Evolutionary conservation across 2,888 invertebrate genomes (phyloP).

Genomic region (Pachliopta kotzebuea): DNA sequence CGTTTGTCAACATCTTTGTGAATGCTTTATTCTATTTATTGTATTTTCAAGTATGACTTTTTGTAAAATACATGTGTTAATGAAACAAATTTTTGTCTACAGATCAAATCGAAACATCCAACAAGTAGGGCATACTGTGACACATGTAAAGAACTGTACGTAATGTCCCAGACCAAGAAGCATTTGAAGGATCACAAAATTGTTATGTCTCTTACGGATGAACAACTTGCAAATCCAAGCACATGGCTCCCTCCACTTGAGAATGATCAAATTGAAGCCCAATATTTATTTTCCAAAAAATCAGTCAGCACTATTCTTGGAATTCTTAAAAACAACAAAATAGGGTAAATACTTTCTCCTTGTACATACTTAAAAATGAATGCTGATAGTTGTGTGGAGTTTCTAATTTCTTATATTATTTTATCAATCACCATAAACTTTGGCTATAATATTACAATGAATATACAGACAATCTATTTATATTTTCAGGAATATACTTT

Average conservation of each 20-base stretch:
- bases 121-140: conserved; percentile 82
- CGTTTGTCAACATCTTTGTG: no score
- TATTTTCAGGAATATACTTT: conserved; percentile 84
- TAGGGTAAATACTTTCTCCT: conserved; percentile 61
- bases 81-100: conserved; percentile 31
- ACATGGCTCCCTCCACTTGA: conserved; percentile 84
- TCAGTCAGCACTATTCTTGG: conserved; percentile 83
- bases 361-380: no score
- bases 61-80: no score
- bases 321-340: conserved; percentile 80
- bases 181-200: conserved; percentile 82
- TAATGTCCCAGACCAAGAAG: conserved; percentile 52
- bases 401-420: no score
- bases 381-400: no score
- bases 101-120: conserved; percentile 67
- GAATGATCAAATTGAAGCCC: conserved; percentile 91
- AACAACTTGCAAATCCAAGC: conserved; percentile 82
- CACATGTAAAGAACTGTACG: conserved; percentile 81
- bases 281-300: conserved; percentile 89
- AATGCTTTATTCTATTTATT: no score
- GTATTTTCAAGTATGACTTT: no score
- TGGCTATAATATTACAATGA: no score
- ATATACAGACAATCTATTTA: no score
- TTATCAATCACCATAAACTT: no score
- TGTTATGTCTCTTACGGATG: conserved; percentile 74